phyloP scores from a whole-genome alignment of 2,888 invertebrate species.

The Drosophila subsilvestris region DNA sequence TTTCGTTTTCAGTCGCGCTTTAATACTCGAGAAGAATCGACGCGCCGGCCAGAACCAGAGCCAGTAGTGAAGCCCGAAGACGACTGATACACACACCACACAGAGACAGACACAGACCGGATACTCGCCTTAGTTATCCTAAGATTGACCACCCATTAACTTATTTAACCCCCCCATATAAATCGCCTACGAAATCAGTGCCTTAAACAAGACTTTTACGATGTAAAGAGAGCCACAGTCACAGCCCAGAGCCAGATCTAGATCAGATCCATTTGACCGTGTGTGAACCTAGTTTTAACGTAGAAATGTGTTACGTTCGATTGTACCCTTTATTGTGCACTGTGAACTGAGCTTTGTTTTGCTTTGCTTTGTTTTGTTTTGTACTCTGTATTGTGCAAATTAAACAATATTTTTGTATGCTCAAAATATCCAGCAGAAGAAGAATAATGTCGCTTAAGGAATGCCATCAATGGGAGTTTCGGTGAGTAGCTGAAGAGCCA shows the following conservation, averaged over 20 bases:
- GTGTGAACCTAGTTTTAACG: slow-evolving; percentile 23
- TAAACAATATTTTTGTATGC: slow-evolving; percentile 35
- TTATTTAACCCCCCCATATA: slow-evolving; percentile 40
- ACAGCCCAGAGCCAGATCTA: too few relatives aligned
- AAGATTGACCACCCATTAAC: slow-evolving; percentile 23
- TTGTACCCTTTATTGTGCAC: slow-evolving; percentile 2
- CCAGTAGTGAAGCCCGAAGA: slow-evolving; percentile 47
- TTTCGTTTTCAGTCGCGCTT: slow-evolving; percentile 77
- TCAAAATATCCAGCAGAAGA: slow-evolving; percentile 11
- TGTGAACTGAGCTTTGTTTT: slow-evolving; percentile 23
- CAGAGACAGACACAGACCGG: slow-evolving; percentile 19
- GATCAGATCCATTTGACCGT: slow-evolving; percentile 19
- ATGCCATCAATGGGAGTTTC: background rate
- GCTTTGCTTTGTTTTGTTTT: slow-evolving; percentile 10
- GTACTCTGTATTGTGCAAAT: slow-evolving; percentile 32
- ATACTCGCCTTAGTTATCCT: slow-evolving; percentile 40
- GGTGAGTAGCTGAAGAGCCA: background rate
- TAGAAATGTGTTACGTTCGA: slow-evolving; percentile 34
- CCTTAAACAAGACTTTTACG: slow-evolving; percentile 30
- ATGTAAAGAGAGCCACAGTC: slow-evolving; percentile 12
- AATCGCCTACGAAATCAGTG: slow-evolving; percentile 20
- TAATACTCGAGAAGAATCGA: slow-evolving; percentile 83
- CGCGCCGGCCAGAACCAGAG: slow-evolving; percentile 81
- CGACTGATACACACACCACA: slow-evolving; percentile 14
- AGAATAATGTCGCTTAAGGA: background rate